phyloP scores from a whole-genome alignment of 2,797 vertebrate species.

The Danio tinwini region DNA sequence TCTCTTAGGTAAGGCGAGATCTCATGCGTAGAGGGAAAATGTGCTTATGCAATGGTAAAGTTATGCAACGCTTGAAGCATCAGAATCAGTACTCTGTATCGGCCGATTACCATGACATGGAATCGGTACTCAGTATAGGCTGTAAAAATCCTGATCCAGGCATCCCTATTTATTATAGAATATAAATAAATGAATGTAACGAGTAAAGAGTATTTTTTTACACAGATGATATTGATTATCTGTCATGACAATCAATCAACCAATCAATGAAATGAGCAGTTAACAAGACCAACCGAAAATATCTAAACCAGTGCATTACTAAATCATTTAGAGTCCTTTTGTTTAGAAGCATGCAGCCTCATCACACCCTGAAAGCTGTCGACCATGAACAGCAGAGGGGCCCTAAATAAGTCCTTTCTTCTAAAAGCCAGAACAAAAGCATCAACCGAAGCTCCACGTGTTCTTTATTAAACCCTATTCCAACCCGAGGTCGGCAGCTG shows the following conservation, averaged over 20 bases:
- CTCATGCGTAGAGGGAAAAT: no score
- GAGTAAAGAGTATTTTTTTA: no score
- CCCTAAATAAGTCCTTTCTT: constrained; percentile 28
- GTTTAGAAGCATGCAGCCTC: background rate
- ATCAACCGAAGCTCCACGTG: constrained; percentile 27
- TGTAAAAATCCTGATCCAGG: no score
- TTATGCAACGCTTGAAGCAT: no score
- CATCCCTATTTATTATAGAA: no score
- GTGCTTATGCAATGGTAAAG: no score
- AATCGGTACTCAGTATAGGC: no score
- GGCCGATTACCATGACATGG: no score
- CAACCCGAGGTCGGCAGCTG: constrained; percentile 34
- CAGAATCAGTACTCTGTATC: no score
- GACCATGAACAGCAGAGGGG: constrained; percentile 5
- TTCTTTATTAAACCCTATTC: constrained; percentile 37
- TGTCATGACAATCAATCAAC: background rate
- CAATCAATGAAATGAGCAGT: background rate
- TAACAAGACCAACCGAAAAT: background rate
- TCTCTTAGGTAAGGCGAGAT: no score
- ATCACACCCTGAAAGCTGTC: background rate
- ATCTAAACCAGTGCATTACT: background rate
- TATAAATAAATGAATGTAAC: no score
- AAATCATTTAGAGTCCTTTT: background rate
- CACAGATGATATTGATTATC: background rate
- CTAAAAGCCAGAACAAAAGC: constrained; percentile 32